Conservation (phyloP, 2,888 invertebrate genomes). For the Choristoneura rosaceana region DNA sequence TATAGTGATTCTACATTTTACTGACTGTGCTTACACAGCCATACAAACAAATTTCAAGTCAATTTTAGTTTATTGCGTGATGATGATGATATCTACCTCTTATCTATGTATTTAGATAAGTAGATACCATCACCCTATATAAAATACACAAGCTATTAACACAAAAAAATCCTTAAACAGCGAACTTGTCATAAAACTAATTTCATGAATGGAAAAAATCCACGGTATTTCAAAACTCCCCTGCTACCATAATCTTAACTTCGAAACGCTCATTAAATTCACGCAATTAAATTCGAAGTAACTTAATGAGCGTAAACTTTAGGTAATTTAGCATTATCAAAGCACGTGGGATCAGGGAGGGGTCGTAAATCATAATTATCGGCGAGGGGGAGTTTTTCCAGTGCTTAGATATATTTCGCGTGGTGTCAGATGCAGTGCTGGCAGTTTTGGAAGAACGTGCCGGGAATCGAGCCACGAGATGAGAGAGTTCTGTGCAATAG, state of each 20-base stretch:
- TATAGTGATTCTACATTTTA: too few relatives aligned
- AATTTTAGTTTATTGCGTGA: too few relatives aligned
- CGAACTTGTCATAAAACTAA: too few relatives aligned
- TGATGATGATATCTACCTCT: too few relatives aligned
- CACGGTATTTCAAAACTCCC: too few relatives aligned
- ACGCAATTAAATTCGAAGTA: neutral
- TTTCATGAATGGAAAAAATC: too few relatives aligned
- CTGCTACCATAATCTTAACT: neutral
- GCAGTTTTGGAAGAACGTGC: slow-evolving; percentile 52
- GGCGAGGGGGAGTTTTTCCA: slow-evolving; percentile 44
- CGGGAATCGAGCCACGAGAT: slow-evolving; percentile 46
- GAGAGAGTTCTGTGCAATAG: slow-evolving; percentile 17
- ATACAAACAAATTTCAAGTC: too few relatives aligned
- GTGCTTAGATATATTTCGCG: slow-evolving; percentile 49
- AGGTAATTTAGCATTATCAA: slow-evolving; percentile 17
- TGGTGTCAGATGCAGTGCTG: slow-evolving; percentile 59
- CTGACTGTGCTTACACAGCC: too few relatives aligned
- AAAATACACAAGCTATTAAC: too few relatives aligned
- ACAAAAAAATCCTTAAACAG: too few relatives aligned
- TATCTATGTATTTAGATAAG: too few relatives aligned
- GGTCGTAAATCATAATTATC: slow-evolving; percentile 52
- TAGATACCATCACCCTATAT: too few relatives aligned
- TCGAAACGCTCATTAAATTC: neutral
- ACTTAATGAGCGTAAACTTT: slow-evolving; percentile 5
- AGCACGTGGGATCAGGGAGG: slow-evolving; percentile 19